Evolutionary conservation across 2,888 invertebrate genomes (phyloP), one percentile per base, ranked within the genome.

Genomic region (Loripinus fragilis): DNA sequence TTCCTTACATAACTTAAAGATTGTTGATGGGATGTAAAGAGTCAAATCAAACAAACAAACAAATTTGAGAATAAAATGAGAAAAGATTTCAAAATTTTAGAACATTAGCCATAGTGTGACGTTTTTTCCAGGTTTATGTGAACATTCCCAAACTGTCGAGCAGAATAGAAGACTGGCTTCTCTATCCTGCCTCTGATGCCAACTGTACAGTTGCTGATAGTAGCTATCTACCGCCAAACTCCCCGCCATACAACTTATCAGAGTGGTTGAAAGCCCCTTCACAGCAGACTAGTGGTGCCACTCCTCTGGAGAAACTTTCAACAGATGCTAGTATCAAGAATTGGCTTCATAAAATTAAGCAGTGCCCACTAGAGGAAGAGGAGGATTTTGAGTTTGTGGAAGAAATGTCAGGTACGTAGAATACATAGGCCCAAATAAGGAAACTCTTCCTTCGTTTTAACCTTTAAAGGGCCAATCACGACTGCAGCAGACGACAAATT

Each of bases 321-420:
- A 80, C 82, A 23, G 85, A 86, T 75, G 85, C 89, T 73, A 91
- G 91, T 71, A 89, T 92, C 73, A 89, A 90, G 75, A 89, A 88
- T 66, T 93, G 93, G 93, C 86, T 93, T 38, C 87, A 86, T 70
- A 90, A 91, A 70, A 90, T 93, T 71, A 90, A 92, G 76, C 88
- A 89, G 65, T 88, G 89, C 70, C 87, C 88, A 1, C 89, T 89
- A 66, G 81, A 87, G 50, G 92, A 92, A 48, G 92, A 92, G n/a
- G 90, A 90, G 38, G 89, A 89, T 73, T 91, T 89, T 87, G 91
- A 91, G 72, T 89, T 91, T 74, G 83, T 90, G 15, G 90, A 90
- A 28, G 85, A 87, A 66, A 81, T 77, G 60, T 76, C 83, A 69
- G 83, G 83, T 83, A 73, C 17, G 60, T 45, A 15, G 10, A 28